These are phyloP conservation scores for Lasioglossum morio DNA, from an alignment of 2,888 invertebrate species.

Conservation along the genomic window DNA sequence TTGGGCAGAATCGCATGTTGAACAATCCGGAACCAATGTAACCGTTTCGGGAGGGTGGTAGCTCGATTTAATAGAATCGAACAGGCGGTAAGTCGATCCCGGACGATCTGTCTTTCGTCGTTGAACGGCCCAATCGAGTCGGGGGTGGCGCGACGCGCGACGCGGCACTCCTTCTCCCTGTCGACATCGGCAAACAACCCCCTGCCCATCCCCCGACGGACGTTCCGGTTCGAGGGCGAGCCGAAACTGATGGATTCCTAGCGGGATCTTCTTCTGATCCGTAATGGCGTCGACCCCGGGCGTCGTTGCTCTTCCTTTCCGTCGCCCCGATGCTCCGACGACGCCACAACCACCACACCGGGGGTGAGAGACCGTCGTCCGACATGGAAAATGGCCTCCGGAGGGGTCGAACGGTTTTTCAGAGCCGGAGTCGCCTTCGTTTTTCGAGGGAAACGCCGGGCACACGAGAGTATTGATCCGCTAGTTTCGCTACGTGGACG, in stretches of 20 bases:
- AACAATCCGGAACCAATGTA: conserved; percentile 12
- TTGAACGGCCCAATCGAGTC: conserved; percentile 80
- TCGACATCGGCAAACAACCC: conserved; percentile 76
- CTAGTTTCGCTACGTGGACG: neutral
- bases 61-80: conserved; percentile 83
- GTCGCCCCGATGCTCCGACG: neutral
- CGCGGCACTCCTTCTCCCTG: conserved; percentile 73
- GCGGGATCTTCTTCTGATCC: conserved; percentile 37
- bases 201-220: conserved; percentile 60
- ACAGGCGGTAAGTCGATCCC: conserved; percentile 83
- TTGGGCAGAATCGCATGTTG: neutral
- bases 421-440: neutral
- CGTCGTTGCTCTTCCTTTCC: conserved; percentile 5
- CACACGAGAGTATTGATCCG: conserved; percentile 10
- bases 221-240: conserved; percentile 39
- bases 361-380: neutral
- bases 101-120: conserved; percentile 82
- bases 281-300: conserved; percentile 44
- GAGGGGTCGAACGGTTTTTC: neutral
- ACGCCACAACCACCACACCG: neutral
- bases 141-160: conserved; percentile 71
- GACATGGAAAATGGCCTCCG: conserved; percentile 8
- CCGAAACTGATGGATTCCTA: conserved; percentile 57
- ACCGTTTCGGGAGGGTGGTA: conserved; percentile 27
- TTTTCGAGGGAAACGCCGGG: neutral